These are phyloP conservation scores for Donacobius atricapilla DNA, from an alignment of 2,113 vertebrate species.

Conservation along the genomic window DNA sequence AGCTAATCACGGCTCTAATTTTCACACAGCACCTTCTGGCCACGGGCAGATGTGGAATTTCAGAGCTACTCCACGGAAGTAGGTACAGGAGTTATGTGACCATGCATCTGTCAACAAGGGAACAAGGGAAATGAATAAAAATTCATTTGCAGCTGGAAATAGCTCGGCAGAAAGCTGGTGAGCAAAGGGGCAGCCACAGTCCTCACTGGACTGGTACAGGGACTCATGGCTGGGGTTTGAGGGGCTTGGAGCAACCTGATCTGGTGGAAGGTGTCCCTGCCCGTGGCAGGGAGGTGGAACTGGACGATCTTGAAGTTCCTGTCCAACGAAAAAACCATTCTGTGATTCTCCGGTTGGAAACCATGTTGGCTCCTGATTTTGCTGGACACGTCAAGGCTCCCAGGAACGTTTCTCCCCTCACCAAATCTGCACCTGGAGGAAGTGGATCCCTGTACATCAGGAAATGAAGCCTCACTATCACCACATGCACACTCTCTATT, in stretches of 20 bases:
- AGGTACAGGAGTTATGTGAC: not conserved
- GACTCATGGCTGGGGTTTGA: not conserved
- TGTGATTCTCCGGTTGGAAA: not conserved
- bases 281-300: not conserved
- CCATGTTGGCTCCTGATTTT: not conserved
- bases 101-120: not conserved
- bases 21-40: not conserved
- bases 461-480: not conserved
- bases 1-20: not conserved
- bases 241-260: not conserved
- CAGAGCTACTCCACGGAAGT: not conserved
- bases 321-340: not conserved
- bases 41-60: not conserved
- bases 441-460: not conserved
- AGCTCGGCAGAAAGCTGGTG: not conserved
- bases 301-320: not conserved
- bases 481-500: accelerated
- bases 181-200: not conserved
- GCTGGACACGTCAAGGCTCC: not conserved
- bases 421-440: not conserved
- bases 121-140: not conserved
- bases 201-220: not conserved
- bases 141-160: not conserved
- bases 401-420: not conserved
- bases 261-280: not conserved